These are phyloP conservation scores for Drosophila setosimentum DNA, from an alignment of 2,888 invertebrate genomes.

Conservation along the genomic window DNA sequence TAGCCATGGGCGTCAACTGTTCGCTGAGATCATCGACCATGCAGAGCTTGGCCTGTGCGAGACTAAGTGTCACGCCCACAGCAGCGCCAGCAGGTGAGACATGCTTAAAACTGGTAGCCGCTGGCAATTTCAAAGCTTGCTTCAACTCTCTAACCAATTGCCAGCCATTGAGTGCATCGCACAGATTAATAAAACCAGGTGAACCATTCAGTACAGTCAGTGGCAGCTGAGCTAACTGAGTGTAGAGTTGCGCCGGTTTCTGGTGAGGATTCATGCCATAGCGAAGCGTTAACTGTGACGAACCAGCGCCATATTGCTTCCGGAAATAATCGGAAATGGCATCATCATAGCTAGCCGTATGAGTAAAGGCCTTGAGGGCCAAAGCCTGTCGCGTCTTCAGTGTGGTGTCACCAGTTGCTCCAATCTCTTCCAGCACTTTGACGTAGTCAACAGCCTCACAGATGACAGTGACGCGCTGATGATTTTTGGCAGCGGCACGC, in stretches of 20 bases:
- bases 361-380: constrained; percentile 97
- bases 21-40: constrained; percentile 95
- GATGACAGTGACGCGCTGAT: constrained; percentile 95
- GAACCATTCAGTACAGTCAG: constrained; percentile 96
- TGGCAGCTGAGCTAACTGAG: constrained; percentile 91
- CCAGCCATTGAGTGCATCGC: constrained; percentile 99
- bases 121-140: constrained; percentile 92
- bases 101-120: constrained; percentile 98
- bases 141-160: constrained; percentile 96
- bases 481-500: constrained; percentile 98
- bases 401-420: constrained; percentile 89
- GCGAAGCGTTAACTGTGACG: constrained; percentile 93
- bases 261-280: constrained; percentile 99
- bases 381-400: constrained; percentile 88
- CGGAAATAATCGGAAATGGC: constrained; percentile 98
- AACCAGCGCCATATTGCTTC: constrained; percentile 92
- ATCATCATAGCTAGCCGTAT: constrained; percentile 97
- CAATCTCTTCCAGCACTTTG: constrained; percentile 90
- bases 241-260: constrained; percentile 96
- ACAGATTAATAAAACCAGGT: constrained; percentile 98
- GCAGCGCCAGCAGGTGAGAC: constrained; percentile 99
- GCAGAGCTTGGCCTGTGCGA: constrained; percentile 93
- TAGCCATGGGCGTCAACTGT: constrained; percentile 92
- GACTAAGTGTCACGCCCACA: constrained; percentile 92
- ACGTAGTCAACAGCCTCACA: constrained; percentile 96